These are phyloP conservation scores for Festucalex cinctus DNA, from an alignment of 2,113 vertebrate species.

Conservation along the genomic window DNA sequence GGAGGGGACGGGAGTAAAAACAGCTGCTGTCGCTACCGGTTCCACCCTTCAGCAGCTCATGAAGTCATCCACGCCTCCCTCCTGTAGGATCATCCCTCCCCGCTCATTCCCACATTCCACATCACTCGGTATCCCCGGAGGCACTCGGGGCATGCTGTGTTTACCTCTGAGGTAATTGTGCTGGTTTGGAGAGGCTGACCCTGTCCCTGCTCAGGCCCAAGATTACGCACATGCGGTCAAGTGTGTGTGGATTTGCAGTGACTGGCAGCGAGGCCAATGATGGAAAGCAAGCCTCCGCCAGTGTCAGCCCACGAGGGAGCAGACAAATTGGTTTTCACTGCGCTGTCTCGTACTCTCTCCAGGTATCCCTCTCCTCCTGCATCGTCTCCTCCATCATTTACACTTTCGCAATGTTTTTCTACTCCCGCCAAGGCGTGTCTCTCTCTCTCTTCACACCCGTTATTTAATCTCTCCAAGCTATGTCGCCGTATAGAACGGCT, in stretches of 20 bases:
- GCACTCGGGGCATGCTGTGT: constrained; percentile 50
- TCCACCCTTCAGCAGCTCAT: constrained; percentile 42
- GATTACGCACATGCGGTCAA: constrained; percentile 13
- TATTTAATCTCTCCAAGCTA: constrained; percentile 39
- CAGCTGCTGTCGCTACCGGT: constrained; percentile 54
- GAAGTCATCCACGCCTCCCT: constrained; percentile 55
- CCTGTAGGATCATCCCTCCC: constrained; percentile 5
- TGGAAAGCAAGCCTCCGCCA: constrained; percentile 55
- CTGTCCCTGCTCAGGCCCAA: constrained; percentile 38
- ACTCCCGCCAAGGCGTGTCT: constrained; percentile 19
- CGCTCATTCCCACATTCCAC: constrained; percentile 37
- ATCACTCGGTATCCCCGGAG: constrained; percentile 52
- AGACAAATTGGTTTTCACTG: constrained; percentile 66
- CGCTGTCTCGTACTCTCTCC: constrained; percentile 46
- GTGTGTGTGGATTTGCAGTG: constrained; percentile 38
- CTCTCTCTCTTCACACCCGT: constrained; percentile 26
- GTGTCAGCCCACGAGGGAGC: constrained; percentile 64
- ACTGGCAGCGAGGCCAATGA: constrained; percentile 59
- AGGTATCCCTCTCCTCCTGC: constrained; percentile 32
- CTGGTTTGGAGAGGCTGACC: constrained; percentile 61
- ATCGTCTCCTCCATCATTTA: constrained; percentile 46
- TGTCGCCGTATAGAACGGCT: constrained; percentile 23
- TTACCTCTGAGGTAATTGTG: constrained; percentile 70
- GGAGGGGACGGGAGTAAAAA: constrained; percentile 39
- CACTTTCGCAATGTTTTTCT: constrained; percentile 34